Conservation (phyloP, 2,113 vertebrate species). For the Sceloporus tristichus region DNA sequence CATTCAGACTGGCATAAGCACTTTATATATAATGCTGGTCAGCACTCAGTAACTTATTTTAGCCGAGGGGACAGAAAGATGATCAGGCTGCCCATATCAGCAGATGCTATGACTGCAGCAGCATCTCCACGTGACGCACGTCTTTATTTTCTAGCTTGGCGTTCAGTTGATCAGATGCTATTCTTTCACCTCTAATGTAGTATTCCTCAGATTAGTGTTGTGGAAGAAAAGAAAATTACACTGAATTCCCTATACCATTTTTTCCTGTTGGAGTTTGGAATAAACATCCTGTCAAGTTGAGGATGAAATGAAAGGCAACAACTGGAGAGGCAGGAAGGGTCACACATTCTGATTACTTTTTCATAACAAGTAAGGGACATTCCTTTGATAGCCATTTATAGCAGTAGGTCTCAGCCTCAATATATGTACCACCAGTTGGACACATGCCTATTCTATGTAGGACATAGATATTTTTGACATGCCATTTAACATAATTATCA, state of each 20-base stretch:
- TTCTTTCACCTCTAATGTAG: background rate
- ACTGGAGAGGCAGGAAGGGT: background rate
- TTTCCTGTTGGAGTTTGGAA: background rate
- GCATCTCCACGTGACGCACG: background rate
- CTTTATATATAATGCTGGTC: background rate
- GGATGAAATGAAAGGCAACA: background rate
- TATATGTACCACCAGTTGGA: too few species aligned
- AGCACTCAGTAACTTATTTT: background rate
- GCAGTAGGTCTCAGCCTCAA: too few species aligned
- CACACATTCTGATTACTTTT: background rate
- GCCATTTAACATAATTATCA: too few species aligned
- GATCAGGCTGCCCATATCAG: background rate
- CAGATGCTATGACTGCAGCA: background rate
- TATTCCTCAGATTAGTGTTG: background rate
- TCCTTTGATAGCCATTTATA: too few species aligned
- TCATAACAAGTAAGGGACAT: background rate
- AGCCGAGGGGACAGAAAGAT: background rate
- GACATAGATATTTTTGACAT: too few species aligned
- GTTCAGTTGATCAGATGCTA: background rate
- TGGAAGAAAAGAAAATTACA: background rate
- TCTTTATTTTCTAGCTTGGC: background rate
- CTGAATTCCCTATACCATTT: background rate
- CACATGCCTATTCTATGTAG: too few species aligned
- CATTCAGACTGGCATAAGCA: background rate
- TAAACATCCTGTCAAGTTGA: background rate